A percentile compares a stretch with the other conserved stretches of the same genome.
These are phyloP conservation scores for Alloscopus bannaensis DNA, from an alignment of 2,888 invertebrate species.

Conservation along the genomic window DNA sequence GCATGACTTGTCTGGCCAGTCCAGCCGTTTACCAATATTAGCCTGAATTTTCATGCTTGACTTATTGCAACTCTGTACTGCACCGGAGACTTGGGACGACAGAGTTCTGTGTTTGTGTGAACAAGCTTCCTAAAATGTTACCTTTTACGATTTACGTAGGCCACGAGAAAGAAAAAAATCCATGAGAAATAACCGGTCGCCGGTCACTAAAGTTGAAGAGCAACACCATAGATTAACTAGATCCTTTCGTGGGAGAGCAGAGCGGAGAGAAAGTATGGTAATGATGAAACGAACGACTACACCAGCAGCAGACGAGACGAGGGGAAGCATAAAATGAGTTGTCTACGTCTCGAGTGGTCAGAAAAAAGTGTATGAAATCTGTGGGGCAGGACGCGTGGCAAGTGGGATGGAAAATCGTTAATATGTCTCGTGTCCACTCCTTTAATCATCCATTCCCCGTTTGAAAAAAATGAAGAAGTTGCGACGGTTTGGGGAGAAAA, in stretches of 20 bases:
- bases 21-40: constrained; percentile 14
- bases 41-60: constrained; percentile 45
- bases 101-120: background rate
- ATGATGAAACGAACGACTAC: background rate
- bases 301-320: background rate
- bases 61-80: constrained; percentile 12
- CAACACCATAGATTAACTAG: background rate
- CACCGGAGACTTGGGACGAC: background rate
- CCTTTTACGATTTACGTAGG: no score
- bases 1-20: no score
- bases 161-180: no score
- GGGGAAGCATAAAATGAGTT: background rate
- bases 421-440: constrained; percentile 46
- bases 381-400: constrained; percentile 5
- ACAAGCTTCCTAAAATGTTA: no score
- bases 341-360: background rate
- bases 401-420: constrained; percentile 56
- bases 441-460: constrained; percentile 8
- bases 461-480: background rate
- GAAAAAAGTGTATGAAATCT: constrained; percentile 32
- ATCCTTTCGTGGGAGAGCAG: background rate
- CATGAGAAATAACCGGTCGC: no score
- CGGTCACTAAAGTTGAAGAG: background rate
- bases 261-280: background rate
- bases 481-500: background rate